Base-by-base conservation (phyloP, 1,140 invertebrate species). In the Anastrepha ludens region DNA sequence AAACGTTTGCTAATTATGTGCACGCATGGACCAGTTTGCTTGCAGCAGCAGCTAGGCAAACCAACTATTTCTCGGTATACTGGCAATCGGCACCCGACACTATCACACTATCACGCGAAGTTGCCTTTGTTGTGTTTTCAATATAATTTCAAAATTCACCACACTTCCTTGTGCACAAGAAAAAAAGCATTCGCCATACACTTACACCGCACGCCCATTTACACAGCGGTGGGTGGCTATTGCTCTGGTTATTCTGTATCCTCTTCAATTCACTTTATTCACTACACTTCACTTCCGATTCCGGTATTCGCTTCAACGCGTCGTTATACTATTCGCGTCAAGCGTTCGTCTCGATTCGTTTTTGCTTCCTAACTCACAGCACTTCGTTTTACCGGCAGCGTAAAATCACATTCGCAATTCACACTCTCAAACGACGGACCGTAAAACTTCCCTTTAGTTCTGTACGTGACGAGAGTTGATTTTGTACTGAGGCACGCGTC, bases 1-100 rank as follows among this genome's bases (percentile, higher is more conserved):
- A 20, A 81, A 50, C 74, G 47, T 55, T 81, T n/a, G 47, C 74
- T 81, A 81, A 81, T 81, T 81, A 81, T 81, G 39, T 81, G 47
- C 74, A 81, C 74, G 74, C 74, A 81, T 81, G 74, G 74, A 81
- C 74, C 74, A 81, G 74, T 81, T 74, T 47, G 41, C 67, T 74
- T 17, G 41, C 8, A 20, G 74, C 70, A 20, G 29, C 15, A 50
- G 47, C 17, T n/a, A 78, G 47, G 7, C 44, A n/a, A 74, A 9
- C 74, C 74, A 81, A 81, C 74, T 81, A 81, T 81, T 81, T 55
- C 44, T 74, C 70, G 70, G 70, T 29, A 39, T 41, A 81, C n/a
- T 55, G 4, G 47, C 47, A 55, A 58, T 81, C 47, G 47, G 47
- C 20, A 29, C 39, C 74, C 74, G 74, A 6, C 74, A 81, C 74